Evolutionary conservation across 2,888 invertebrate genomes (phyloP), one percentile per base, ranked within the genome.

Genomic region (Heteropelma amictum): DNA sequence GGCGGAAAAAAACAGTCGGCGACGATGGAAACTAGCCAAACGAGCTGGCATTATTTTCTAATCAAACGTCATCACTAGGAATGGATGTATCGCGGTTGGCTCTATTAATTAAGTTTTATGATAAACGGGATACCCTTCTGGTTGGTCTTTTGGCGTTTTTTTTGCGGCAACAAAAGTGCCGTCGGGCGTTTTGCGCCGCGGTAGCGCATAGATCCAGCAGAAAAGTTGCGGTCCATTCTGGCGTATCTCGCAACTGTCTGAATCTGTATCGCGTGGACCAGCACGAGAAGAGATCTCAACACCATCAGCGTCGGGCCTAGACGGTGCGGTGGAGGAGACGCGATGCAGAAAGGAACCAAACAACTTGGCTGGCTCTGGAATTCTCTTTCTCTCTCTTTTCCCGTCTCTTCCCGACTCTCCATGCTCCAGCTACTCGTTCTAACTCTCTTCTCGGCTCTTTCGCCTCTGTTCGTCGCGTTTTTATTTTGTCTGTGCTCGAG

Each of bases 401-500:
- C 14, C 42, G 14, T 33, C 14, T 45, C 17, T 38, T 38, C 53
- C 38, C 71, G 49, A 68, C 73, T 73, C 67, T 61, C 49, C 54
- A 60, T 49, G 14, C 53, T 72, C 58, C 51, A 42, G n/a, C n/a
- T 64, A 30, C 69, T 81, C 79, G 56, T 69, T 65, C 63, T 23
- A 45, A 61, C 56, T 74, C n/a, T n/a, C 75, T 67, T 79, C 76
- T 72, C 77, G 71, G 58, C 72, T 76, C 72, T 73, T 70, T 72
- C 70, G 70, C 42, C 56, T 60, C 42, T 28, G 53, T 72, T 83
- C 80, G 77, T 81, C 72, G 77, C 79, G 79, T 84, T 87, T 84
- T 87, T 87, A 86, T 87, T 87, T 84, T 86, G 86, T 87, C 87
- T 87, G 85, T 86, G 85, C 83, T 77, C 82, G 76, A 40, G 26